Evolutionary conservation across 2,113 vertebrate species (phyloP).

Genomic region (Hyperopisus bebe): DNA sequence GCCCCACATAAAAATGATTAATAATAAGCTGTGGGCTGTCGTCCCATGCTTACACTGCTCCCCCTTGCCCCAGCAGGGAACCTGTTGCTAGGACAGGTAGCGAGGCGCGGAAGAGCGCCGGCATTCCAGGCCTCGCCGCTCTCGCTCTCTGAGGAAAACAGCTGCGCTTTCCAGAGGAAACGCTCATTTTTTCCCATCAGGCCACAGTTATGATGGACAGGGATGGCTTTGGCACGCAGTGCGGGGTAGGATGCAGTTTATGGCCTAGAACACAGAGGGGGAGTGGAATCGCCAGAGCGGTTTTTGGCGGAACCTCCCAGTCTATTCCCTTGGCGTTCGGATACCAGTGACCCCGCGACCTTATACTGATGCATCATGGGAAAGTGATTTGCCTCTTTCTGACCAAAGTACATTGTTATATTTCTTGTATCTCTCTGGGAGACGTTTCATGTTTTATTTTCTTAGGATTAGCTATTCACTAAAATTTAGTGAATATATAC

Average conservation of each 20-base stretch:
- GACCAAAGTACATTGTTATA: conserved; percentile 46
- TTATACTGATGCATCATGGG: conserved; percentile 58
- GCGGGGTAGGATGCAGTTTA: conserved; percentile 81
- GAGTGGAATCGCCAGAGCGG: conserved; percentile 54
- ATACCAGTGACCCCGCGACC: conserved; percentile 62
- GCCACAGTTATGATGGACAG: conserved; percentile 64
- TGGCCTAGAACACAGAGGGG: conserved; percentile 69
- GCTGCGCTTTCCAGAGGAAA: conserved; percentile 78
- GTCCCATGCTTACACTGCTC: conserved; percentile 37
- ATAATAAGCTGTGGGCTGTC: not conserved
- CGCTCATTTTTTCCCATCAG: conserved; percentile 73
- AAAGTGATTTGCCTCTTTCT: conserved; percentile 60
- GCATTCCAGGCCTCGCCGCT: conserved; percentile 59
- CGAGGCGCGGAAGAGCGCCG: conserved; percentile 60
- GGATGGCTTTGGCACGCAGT: conserved; percentile 67
- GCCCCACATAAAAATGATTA: not conserved
- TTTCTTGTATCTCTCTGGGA: not conserved
- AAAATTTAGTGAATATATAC: not conserved
- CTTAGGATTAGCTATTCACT: conserved; percentile 32
- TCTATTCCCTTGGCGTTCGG: conserved; percentile 58
- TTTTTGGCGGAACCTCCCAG: conserved; percentile 63
- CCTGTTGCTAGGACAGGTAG: conserved; percentile 72
- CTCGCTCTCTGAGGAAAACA: conserved; percentile 74
- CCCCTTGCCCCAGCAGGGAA: conserved; percentile 20
- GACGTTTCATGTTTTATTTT: conserved; percentile 24